Evolutionary conservation across 2,888 invertebrate species (phyloP), one percentile per base, ranked within the genome.

Genomic region (Arrhopalites spinosus): DNA sequence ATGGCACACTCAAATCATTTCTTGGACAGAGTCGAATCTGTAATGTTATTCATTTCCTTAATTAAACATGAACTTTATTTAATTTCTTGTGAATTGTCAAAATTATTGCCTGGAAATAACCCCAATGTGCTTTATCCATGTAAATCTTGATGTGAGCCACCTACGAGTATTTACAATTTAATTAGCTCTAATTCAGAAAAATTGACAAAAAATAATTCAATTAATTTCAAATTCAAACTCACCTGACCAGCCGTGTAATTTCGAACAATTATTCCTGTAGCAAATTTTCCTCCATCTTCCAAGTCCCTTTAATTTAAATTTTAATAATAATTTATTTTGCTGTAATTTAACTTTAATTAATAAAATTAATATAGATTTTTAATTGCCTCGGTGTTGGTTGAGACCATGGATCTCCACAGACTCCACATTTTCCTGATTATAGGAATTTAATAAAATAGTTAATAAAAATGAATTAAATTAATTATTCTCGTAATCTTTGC

Each of bases 391-490:
- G 36, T 36, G 3, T 3, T 13, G 73, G 56, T 36, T 78, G 63
- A 68, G 27, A 17, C 66, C 25, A 56, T 47, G 81, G 75, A 70
- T 82, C 82, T 13, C 82, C 82, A 70, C 81, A 82, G 3, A 80
- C 68, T 25, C 80, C 80, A 74, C 79, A 79, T 7, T 27, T 72
- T 36, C 69, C n/a, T n/a, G n/a, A n/a, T n/a, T n/a, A n/a, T n/a
- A n/a, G n/a, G n/a, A n/a, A n/a, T n/a, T n/a, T n/a, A n/a, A n/a
- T n/a, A n/a, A n/a, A n/a, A n/a, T n/a, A n/a, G n/a, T n/a, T n/a
- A n/a, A n/a, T n/a, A n/a, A n/a, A n/a, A n/a, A n/a, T n/a, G n/a
- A n/a, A n/a, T n/a, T n/a, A n/a, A n/a, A n/a, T n/a, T n/a, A n/a
- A n/a, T n/a, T n/a, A n/a, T n/a, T n/a, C n/a, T n/a, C n/a, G n/a